phyloP scores from a whole-genome alignment of 2,113 vertebrate species.

The Hiodon alosoides region DNA sequence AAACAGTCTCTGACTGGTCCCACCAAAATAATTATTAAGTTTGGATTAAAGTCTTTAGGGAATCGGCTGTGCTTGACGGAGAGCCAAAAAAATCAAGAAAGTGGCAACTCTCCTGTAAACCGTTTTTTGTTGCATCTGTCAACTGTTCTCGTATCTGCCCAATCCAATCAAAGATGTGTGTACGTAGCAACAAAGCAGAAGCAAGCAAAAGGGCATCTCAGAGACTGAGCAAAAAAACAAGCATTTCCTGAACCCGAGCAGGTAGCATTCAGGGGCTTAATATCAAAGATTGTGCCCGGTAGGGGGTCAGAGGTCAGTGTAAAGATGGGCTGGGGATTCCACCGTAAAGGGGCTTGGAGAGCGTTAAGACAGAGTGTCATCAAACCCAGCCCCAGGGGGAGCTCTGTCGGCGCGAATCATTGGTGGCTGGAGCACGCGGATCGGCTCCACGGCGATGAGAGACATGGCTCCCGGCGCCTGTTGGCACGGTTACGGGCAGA shows the following conservation, averaged over 20 bases:
- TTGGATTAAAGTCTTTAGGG: no score
- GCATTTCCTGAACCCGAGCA: neutral
- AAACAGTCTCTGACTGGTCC: no score
- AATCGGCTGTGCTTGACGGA: no score
- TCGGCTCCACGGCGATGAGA: neutral
- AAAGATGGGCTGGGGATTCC: no score
- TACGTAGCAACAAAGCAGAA: neutral
- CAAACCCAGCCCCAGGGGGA: neutral
- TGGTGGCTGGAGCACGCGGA: neutral
- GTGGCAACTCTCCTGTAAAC: no score
- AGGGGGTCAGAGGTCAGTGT: neutral
- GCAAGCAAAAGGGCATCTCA: neutral
- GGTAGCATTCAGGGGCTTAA: neutral
- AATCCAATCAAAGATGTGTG: no score
- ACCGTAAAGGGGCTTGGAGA: no score
- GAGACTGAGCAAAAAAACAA: neutral
- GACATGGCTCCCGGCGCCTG: neutral
- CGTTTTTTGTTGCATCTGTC: no score
- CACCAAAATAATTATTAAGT: no score
- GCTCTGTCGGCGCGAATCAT: neutral
- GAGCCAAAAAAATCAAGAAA: no score
- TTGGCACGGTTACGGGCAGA: slow-evolving; percentile 7
- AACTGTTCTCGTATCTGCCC: no score
- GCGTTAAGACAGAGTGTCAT: neutral
- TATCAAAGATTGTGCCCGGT: no score